A percentile compares a stretch with the other conserved stretches of the same genome.
phyloP scores from a whole-genome alignment of 1,140 invertebrate species.

The Carposina sasakii region DNA sequence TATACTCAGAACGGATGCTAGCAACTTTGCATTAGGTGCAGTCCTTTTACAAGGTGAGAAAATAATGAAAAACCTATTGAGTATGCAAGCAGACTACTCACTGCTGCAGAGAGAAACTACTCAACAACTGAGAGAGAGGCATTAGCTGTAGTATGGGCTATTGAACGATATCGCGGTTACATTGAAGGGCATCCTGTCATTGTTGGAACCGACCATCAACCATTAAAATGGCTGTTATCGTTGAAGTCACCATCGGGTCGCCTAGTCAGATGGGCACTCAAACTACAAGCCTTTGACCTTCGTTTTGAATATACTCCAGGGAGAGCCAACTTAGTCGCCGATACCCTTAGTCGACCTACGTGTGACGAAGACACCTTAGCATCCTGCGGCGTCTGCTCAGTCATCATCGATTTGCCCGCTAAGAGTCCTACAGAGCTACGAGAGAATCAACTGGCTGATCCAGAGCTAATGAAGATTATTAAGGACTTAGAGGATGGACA shows the following conservation, averaged over 20 bases:
- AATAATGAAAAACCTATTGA: no score
- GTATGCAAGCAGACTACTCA: no score
- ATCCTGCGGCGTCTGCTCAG: constrained; percentile 13
- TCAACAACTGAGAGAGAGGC: no score
- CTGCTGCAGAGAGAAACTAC: no score
- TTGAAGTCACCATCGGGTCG: constrained; percentile 43
- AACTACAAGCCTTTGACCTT: constrained; percentile 48
- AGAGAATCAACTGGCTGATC: constrained; percentile 24
- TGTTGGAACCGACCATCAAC: constrained; percentile 63
- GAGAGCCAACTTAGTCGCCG: constrained; percentile 20
- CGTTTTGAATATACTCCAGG: constrained; percentile 25
- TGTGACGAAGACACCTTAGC: background rate
- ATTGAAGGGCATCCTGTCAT: constrained; percentile 44
- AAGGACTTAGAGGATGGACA: constrained; percentile 21
- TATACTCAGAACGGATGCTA: no score
- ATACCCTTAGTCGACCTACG: constrained; percentile 16
- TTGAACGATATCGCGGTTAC: no score
- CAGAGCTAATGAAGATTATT: constrained; percentile 29
- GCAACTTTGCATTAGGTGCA: no score
- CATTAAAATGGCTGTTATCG: constrained; percentile 54
- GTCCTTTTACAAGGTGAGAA: no score
- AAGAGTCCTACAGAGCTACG: constrained; percentile 14
- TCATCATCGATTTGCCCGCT: constrained; percentile 16
- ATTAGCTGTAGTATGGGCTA: no score
- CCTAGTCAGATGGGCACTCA: constrained; percentile 52